Evolutionary conservation across 2,797 vertebrate species (phyloP).

Genomic region (Melanotaenia boesemani): DNA sequence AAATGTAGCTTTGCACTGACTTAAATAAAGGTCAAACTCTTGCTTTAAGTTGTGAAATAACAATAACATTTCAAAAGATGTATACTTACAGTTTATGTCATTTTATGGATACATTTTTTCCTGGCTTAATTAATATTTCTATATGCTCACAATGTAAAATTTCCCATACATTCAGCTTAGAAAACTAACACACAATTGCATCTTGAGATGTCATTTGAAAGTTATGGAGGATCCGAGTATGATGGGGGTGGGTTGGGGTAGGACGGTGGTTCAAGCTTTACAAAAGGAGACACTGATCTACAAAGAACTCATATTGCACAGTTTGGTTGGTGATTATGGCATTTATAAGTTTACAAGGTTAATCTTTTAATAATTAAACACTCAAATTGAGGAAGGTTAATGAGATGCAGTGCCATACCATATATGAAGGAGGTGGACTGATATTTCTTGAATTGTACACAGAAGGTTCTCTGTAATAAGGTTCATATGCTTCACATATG

Average conservation of each 20-base stretch:
- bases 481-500: not conserved
- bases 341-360: not conserved
- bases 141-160: not conserved
- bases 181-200: not conserved
- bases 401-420: slow-evolving; percentile 18
- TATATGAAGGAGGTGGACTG: slow-evolving; percentile 52
- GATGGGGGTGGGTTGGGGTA: slow-evolving; percentile 23
- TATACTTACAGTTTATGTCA: too few relatives aligned
- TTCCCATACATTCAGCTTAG: not conserved
- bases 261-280: slow-evolving; percentile 31
- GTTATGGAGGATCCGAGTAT: slow-evolving; percentile 9
- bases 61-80: not conserved
- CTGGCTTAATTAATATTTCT: too few relatives aligned
- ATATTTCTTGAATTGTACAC: slow-evolving; percentile 2
- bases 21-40: not conserved
- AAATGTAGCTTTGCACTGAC: too few relatives aligned
- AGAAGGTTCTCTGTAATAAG: slow-evolving; percentile 19
- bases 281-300: slow-evolving; percentile 9
- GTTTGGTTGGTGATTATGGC: not conserved
- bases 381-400: not conserved
- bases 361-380: not conserved
- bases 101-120: too few relatives aligned
- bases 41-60: not conserved
- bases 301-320: not conserved
- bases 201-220: not conserved